Percentiles rank a stretch among this genome's conserved stretches.
Evolutionary conservation across 2,113 vertebrate species (phyloP).

Genomic region (Pseudorhombus dupliciocellatus): DNA sequence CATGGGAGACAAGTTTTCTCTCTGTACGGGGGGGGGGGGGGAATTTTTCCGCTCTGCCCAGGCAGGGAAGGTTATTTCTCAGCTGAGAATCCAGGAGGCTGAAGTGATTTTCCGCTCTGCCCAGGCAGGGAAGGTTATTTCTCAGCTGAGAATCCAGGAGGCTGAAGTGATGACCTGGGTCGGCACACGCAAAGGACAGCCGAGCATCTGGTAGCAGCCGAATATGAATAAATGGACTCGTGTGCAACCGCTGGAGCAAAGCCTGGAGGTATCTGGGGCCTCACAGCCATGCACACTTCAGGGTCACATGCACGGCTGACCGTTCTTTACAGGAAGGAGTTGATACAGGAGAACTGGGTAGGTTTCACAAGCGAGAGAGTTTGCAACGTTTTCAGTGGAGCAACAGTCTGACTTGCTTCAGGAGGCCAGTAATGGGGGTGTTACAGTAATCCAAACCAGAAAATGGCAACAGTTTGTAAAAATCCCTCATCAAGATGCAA

Average conservation of each 20-base stretch:
- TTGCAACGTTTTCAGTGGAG: too few species aligned
- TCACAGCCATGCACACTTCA: too few species aligned
- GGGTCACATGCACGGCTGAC: too few species aligned
- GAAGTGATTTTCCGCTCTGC: not conserved
- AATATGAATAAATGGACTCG: too few species aligned
- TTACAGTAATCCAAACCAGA: not conserved
- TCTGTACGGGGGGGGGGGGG: not conserved
- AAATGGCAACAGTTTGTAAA: not conserved
- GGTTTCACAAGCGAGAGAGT: too few species aligned
- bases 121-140: not conserved
- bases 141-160: not conserved
- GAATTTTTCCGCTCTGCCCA: not conserved
- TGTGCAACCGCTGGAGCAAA: too few species aligned
- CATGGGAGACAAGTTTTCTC: slow-evolving; percentile 11
- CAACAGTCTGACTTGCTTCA: too few species aligned
- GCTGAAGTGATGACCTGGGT: not conserved
- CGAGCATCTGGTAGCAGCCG: not conserved
- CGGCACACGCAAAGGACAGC: slow-evolving; percentile 1
- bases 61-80: not conserved
- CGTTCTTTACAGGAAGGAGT: too few species aligned
- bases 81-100: not conserved
- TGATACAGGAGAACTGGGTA: too few species aligned
- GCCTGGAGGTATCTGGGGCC: too few species aligned
- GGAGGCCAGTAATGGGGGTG: too few species aligned
- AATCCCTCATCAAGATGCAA: slow-evolving; percentile 2